A percentile compares a stretch with the other conserved stretches of the same genome.
phyloP scores from a whole-genome alignment of 2,797 vertebrate species.

The Nothura maculosa region DNA sequence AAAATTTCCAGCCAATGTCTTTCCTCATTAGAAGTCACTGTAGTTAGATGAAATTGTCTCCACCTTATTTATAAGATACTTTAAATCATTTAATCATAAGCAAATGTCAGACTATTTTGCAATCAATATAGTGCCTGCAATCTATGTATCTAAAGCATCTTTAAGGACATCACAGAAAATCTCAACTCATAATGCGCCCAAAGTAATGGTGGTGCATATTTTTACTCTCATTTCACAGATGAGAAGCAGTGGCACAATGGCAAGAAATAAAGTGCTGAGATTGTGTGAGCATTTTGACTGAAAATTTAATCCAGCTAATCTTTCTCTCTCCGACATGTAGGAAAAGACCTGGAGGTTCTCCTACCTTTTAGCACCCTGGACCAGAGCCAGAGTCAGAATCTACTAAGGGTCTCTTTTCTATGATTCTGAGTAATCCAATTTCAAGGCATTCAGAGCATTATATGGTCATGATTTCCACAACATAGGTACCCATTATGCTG shows the following conservation, averaged over 20 bases:
- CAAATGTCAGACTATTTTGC: conserved; percentile 49
- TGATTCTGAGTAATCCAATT: neutral
- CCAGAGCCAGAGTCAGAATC: neutral
- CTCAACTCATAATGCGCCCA: neutral
- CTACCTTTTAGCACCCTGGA: neutral
- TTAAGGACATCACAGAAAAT: neutral
- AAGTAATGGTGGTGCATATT: neutral
- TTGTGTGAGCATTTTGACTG: neutral
- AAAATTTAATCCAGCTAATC: neutral
- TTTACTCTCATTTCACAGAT: conserved; percentile 9
- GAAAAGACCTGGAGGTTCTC: neutral
- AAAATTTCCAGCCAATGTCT: neutral
- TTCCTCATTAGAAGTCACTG: neutral
- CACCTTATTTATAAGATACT: neutral
- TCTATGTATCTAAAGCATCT: neutral
- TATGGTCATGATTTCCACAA: neutral
- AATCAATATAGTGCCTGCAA: conserved; percentile 8
- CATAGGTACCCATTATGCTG: neutral
- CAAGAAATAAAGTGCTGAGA: neutral
- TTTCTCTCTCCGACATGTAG: neutral
- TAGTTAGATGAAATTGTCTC: neutral
- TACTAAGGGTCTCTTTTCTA: neutral
- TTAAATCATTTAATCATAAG: conserved; percentile 35
- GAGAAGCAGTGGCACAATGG: neutral
- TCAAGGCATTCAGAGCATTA: neutral